Evolutionary conservation across 92 coral and sea anemone species (phyloP).

Genomic region (Nematostella vectensis): DNA sequence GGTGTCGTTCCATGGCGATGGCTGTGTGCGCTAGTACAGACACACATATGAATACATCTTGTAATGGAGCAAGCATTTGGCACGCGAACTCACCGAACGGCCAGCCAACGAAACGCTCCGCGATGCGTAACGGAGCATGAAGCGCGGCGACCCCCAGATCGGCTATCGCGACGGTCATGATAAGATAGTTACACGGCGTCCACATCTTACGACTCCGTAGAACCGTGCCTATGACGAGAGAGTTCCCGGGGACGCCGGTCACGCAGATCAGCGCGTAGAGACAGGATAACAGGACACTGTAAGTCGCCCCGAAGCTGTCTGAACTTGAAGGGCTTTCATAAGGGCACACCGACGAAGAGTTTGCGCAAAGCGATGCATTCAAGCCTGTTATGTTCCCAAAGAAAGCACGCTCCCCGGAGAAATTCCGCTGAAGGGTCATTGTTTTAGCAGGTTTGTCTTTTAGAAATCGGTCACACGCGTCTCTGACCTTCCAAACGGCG

Average conservation of each 20-base stretch:
- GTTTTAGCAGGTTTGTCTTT: too few species aligned
- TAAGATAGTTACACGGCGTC: constrained; percentile 50
- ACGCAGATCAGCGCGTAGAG: constrained; percentile 42
- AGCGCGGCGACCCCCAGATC: constrained; percentile 53
- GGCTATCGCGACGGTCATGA: constrained; percentile 57
- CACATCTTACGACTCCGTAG: constrained; percentile 40
- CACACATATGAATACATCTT: constrained; percentile 53
- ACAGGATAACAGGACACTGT: constrained; percentile 20
- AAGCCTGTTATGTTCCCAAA: too few species aligned
- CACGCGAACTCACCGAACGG: constrained; percentile 52
- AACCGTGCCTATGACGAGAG: constrained; percentile 43
- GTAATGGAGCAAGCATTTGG: constrained; percentile 41
- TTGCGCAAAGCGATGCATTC: too few species aligned
- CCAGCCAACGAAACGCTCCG: constrained; percentile 58
- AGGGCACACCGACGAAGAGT: too few species aligned
- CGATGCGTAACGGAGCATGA: constrained; percentile 52
- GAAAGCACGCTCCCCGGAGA: too few species aligned
- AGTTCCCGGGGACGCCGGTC: constrained; percentile 52
- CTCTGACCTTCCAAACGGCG: too few species aligned
- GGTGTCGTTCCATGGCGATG: constrained; percentile 60
- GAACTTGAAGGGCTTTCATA: too few species aligned
- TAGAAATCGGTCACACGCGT: too few species aligned
- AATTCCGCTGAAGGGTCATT: too few species aligned
- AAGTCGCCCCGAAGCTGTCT: neutral
- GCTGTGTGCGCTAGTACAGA: constrained; percentile 61